A percentile compares a stretch with the other conserved stretches of the same genome.
Evolutionary conservation across 2,797 vertebrate species (phyloP).

Genomic region (Rhyacichthys aspro): DNA sequence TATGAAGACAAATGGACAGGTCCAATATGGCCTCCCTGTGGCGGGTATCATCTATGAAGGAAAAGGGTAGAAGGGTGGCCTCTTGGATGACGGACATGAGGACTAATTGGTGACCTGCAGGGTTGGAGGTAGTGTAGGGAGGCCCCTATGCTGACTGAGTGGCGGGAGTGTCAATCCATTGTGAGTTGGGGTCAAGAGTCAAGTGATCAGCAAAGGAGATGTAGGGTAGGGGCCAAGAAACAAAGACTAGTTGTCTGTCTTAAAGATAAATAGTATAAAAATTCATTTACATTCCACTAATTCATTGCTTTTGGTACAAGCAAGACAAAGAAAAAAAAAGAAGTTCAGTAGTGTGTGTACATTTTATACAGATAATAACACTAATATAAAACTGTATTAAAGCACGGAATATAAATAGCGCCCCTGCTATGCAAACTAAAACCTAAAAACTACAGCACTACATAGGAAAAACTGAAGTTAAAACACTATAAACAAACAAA

Average conservation of each 20-base stretch:
- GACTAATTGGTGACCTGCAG: conserved; percentile 71
- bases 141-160: conserved; percentile 58
- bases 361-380: too few species aligned
- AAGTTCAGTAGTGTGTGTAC: too few species aligned
- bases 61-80: conserved; percentile 33
- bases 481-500: too few species aligned
- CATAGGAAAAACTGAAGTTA: too few species aligned
- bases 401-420: too few species aligned
- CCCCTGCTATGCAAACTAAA: too few species aligned
- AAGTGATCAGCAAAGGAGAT: conserved; percentile 65
- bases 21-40: conserved; percentile 60
- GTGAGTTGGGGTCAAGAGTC: conserved; percentile 69
- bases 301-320: too few species aligned
- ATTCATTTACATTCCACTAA: too few species aligned
- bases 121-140: conserved; percentile 42
- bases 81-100: conserved; percentile 53
- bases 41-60: conserved; percentile 52
- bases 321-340: too few species aligned
- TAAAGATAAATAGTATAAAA: background rate
- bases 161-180: conserved; percentile 71
- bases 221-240: conserved; percentile 61
- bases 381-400: too few species aligned
- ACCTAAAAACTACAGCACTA: too few species aligned
- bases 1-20: conserved; percentile 81
- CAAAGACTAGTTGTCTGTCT: conserved; percentile 36